Base-by-base conservation (phyloP, 2,113 vertebrate species). In the Regulus satrapa region DNA sequence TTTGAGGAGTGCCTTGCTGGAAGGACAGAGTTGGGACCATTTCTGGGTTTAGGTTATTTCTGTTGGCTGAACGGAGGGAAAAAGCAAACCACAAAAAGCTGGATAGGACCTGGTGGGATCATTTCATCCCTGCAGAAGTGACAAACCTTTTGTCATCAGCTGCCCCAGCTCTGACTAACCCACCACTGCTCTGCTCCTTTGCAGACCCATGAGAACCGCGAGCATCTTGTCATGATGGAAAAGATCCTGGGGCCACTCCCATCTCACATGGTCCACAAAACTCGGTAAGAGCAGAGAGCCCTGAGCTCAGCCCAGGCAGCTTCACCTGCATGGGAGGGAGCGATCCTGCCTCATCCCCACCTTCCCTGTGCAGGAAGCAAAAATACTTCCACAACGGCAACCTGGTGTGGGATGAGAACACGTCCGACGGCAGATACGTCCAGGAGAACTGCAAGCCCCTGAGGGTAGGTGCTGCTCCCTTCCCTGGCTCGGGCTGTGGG, bases 161-260 rank as follows among this genome's bases (percentile, higher is more conserved):
- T 38, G 38, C 72, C 48, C 52, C 5, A 1, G 28, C 25, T 71
- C 46, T 46, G 46, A 61, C 17, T 32, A 34, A 82, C 1, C 18
- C 31, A 3, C 5, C 7, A 0, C 14, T 38, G 45, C 62, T 73
- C 20, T 80, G 20, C 69, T n/a, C 38, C 72, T 80, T 49, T 40
- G 52, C 67, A 99, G 99, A 99, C 99, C 21, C 99, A 99, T 2
- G 99, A 99, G 97, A 99, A 99, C 88, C 98, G 99, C 54, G 99
- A 99, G 91, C 99, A 99, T 62, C 98, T 99, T 14, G 99, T 99
- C 49, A 99, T 99, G 99, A 99, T 99, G 99, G 99, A 99, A 87
- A 98, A 99, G 91, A 99, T 99, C 89, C 97, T 99, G 1, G 99
- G 99, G 58, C 99, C 99, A 1, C 98, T 99, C 64, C 99, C 99